Evolutionary conservation across 2,113 vertebrate species (phyloP).

Genomic region (Syngnathoides biaculeatus): DNA sequence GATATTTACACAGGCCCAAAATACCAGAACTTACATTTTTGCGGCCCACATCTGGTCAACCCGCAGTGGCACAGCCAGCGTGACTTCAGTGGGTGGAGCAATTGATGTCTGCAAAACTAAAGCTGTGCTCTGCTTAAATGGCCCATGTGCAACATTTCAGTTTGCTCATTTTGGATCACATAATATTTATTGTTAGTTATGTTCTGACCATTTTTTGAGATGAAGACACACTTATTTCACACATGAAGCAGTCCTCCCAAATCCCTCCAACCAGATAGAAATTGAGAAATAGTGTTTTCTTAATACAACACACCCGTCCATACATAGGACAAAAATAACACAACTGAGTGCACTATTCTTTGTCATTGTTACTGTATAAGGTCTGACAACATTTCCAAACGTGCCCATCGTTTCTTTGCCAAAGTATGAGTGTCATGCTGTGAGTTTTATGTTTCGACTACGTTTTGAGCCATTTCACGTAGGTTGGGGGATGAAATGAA

Average conservation of each 20-base stretch:
- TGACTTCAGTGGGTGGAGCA: background rate
- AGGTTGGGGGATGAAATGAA: slow-evolving; percentile 47
- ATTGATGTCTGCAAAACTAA: slow-evolving; percentile 8
- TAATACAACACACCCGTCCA: background rate
- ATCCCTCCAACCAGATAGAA: background rate
- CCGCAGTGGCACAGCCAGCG: slow-evolving; percentile 7
- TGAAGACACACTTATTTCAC: no score
- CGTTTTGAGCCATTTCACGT: slow-evolving; percentile 26
- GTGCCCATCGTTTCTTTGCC: slow-evolving; percentile 44
- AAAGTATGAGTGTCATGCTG: slow-evolving; percentile 29
- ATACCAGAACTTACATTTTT: slow-evolving; percentile 34
- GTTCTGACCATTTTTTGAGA: background rate
- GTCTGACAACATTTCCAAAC: slow-evolving; percentile 25
- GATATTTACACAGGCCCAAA: slow-evolving; percentile 33
- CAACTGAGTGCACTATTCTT: slow-evolving; percentile 14
- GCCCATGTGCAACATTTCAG: background rate
- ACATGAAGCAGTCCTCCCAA: background rate
- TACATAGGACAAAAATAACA: background rate
- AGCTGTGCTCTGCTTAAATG: slow-evolving; percentile 4
- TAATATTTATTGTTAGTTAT: background rate
- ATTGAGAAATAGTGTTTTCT: background rate
- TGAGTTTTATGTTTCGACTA: slow-evolving; percentile 48
- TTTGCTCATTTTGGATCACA: background rate
- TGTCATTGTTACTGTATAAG: slow-evolving; percentile 35
- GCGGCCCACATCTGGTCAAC: slow-evolving; percentile 40